Evolutionary conservation across 2,797 vertebrate species (phyloP), one percentile per base, ranked within the genome.

Genomic region (Semotilus atromaculatus): DNA sequence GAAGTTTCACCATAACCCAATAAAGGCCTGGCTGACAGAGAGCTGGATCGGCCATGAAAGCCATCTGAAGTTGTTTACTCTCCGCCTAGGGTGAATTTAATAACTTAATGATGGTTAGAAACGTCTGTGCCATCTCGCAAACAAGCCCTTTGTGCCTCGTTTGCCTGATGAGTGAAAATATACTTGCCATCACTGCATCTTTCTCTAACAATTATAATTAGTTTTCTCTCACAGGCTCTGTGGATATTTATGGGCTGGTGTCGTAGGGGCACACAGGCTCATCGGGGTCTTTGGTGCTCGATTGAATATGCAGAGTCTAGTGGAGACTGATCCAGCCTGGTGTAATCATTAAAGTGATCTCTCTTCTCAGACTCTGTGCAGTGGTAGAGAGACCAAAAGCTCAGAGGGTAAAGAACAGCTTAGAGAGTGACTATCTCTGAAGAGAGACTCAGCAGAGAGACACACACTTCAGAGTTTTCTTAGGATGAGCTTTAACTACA

Each of bases 61-160:
- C 88, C 51, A 89, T 92, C 92, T 92, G 84, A 91, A 91, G 91
- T 90, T 94, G 94, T 94, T 95, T 93, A 93, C 92, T 88, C 23
- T 80, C 90, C 84, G 92, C 94, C 91, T 76, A 23, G 1, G 92
- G 93, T 89, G 90, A 92, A 92, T 94, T 91, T 93, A 93, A 94
- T 94, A 93, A 92, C 92, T 91, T 92, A 94, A 94, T 93, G 93
- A 94, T 82, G 90, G 89, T 89, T 88, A 91, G 89, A 93, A 90
- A 91, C 89, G 90, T 87, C 92, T 90, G 90, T 80, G 86, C 88
- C 86, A 68, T 86, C 92, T 93, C 91, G n/a, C 92, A 91, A 92
- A 88, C 89, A 88, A 88, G 92, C 93, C 91, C 92, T 93, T 81
- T n/a, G 91, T 92, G 94, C 90, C 77, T 93, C 91, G 86, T 94